Evolutionary conservation across 2,797 vertebrate genomes (phyloP).

Genomic region (Gallirallus australis): DNA sequence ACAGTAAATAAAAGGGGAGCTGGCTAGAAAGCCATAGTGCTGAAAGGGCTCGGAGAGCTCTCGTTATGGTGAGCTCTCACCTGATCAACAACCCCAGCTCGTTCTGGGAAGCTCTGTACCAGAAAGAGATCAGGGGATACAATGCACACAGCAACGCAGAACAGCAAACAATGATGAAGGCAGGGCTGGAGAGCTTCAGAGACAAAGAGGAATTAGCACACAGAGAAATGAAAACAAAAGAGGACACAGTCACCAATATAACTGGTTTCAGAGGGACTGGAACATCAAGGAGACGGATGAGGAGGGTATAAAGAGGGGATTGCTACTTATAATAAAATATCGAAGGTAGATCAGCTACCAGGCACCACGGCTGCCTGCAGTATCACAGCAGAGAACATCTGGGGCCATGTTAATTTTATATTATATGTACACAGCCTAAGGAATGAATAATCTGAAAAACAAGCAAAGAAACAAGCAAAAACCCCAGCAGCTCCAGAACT

Average conservation of each 20-base stretch:
- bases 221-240: constrained; percentile 64
- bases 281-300: background rate
- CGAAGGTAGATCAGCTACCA: background rate
- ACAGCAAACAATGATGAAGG: constrained; percentile 69
- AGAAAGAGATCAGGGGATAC: constrained; percentile 60
- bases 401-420: background rate
- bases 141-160: constrained; percentile 51
- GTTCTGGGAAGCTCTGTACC: constrained; percentile 65
- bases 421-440: background rate
- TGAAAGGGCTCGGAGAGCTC: background rate
- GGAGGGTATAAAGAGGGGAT: background rate
- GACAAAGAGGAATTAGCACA: constrained; percentile 67
- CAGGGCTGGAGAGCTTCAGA: constrained; percentile 51
- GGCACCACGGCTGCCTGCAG: background rate
- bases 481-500: background rate
- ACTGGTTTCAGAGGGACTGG: constrained; percentile 40
- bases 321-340: background rate
- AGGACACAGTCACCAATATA: constrained; percentile 43
- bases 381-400: background rate
- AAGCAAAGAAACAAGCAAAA: background rate
- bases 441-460: background rate
- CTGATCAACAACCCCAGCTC: constrained; percentile 33
- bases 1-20: background rate
- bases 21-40: background rate
- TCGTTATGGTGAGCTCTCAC: constrained; percentile 23